These are phyloP conservation scores for Naja naja DNA, from an alignment of 2,113 vertebrate species.

Conservation along the genomic window DNA sequence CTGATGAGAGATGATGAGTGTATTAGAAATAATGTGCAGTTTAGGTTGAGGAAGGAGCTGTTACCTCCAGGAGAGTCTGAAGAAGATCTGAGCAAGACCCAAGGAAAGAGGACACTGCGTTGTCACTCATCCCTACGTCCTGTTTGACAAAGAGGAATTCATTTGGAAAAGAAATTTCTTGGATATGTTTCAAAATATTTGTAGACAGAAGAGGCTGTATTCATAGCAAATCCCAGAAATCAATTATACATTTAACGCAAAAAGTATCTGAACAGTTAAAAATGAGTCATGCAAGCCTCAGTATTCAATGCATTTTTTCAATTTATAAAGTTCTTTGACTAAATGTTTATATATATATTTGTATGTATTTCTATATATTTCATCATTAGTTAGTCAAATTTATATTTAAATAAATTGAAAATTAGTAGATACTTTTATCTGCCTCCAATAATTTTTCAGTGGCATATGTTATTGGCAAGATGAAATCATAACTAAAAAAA, in stretches of 20 bases:
- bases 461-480: background rate
- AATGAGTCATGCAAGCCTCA: background rate
- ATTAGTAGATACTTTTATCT: background rate
- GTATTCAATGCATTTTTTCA: background rate
- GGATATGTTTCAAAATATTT: conserved; percentile 18
- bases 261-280: background rate
- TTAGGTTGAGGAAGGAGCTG: background rate
- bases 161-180: background rate
- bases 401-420: background rate
- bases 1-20: background rate
- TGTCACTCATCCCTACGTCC: conserved; percentile 95
- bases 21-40: background rate
- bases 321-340: background rate
- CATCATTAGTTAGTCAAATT: background rate
- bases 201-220: background rate
- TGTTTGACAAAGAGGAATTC: conserved; percentile 54
- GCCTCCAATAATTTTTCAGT: background rate
- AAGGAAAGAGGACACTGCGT: conserved; percentile 85
- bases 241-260: background rate
- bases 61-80: conserved; percentile 94
- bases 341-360: background rate
- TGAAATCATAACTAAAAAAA: background rate
- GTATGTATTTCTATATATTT: background rate
- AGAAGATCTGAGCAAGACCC: conserved; percentile 89
- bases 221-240: background rate